Conservation (phyloP, 2,113 vertebrate genomes). For the Brachyhypopomus occidentalis region DNA sequence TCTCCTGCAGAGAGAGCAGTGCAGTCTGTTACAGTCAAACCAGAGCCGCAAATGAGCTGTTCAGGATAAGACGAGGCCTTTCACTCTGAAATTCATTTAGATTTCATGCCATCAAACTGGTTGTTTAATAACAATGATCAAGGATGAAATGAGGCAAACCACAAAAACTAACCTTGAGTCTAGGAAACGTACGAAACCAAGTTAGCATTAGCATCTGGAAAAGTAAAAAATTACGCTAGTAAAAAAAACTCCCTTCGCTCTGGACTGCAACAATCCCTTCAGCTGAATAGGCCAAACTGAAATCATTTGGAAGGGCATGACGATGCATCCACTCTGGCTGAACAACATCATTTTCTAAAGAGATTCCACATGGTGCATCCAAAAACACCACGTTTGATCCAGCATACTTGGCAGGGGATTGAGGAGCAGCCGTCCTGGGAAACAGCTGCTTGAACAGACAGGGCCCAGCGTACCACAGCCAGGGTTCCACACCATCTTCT, state of each 20-base stretch:
- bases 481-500: neutral
- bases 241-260: neutral
- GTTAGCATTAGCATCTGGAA: neutral
- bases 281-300: neutral
- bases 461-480: neutral
- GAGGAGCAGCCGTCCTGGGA: neutral
- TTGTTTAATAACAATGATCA: neutral
- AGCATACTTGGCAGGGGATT: neutral
- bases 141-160: neutral
- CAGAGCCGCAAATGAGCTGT: slow-evolving; percentile 10
- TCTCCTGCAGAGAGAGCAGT: neutral
- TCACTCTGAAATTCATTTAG: neutral
- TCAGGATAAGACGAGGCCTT: neutral
- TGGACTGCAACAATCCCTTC: neutral
- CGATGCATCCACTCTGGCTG: neutral
- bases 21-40: neutral
- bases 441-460: neutral
- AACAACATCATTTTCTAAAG: neutral
- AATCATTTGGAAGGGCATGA: neutral
- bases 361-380: neutral
- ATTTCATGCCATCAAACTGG: neutral
- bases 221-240: neutral
- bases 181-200: neutral
- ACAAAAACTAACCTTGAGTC: too few relatives aligned
- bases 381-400: neutral